Conservation (phyloP, 2,888 invertebrate genomes). For the Lasioglossum villosulum region DNA sequence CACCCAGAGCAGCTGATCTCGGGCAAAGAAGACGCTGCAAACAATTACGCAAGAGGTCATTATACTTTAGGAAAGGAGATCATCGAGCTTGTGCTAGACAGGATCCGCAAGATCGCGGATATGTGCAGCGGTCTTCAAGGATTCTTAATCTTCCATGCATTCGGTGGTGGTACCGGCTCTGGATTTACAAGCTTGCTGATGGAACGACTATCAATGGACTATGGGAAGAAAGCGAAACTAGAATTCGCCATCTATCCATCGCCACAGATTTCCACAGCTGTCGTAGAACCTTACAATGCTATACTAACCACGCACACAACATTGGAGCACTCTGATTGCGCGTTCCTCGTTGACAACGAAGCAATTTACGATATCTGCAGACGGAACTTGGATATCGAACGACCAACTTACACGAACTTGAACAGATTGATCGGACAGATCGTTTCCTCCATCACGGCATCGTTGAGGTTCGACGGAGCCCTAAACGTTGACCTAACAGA, state of each 20-base stretch:
- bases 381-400: slow-evolving; percentile 87
- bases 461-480: slow-evolving; percentile 87
- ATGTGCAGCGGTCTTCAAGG: slow-evolving; percentile 87
- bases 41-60: slow-evolving; percentile 89
- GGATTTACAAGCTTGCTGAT: slow-evolving; percentile 89
- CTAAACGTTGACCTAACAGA: slow-evolving; percentile 88
- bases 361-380: slow-evolving; percentile 86
- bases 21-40: slow-evolving; percentile 90
- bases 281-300: slow-evolving; percentile 96
- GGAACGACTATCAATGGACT: slow-evolving; percentile 88
- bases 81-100: slow-evolving; percentile 86
- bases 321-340: slow-evolving; percentile 88
- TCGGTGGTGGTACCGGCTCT: slow-evolving; percentile 88
- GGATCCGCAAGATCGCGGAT: slow-evolving; percentile 86
- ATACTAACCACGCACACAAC: slow-evolving; percentile 97
- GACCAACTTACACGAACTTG: slow-evolving; percentile 89
- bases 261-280: slow-evolving; percentile 92
- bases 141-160: slow-evolving; percentile 88
- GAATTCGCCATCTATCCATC: slow-evolving; percentile 89
- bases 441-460: slow-evolving; percentile 87
- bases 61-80: slow-evolving; percentile 88
- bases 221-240: slow-evolving; percentile 88
- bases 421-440: slow-evolving; percentile 90
- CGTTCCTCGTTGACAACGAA: slow-evolving; percentile 87
- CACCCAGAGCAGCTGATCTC: slow-evolving; percentile 90